phyloP scores from a whole-genome alignment of 2,888 invertebrate species.

The Cerastoderma edule region DNA sequence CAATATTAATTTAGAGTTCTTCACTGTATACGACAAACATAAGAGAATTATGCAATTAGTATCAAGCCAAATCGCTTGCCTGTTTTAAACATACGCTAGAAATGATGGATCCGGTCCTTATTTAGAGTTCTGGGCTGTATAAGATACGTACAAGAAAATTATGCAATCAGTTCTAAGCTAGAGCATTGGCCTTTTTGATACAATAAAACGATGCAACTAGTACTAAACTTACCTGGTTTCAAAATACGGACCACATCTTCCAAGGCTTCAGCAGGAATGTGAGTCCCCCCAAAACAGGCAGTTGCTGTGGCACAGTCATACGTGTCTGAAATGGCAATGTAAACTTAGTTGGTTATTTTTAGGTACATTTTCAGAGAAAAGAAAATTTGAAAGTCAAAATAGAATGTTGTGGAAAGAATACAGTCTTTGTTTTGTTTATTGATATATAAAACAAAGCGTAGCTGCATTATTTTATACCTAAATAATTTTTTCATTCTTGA shows the following conservation, averaged over 20 bases:
- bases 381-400: background rate
- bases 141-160: too few species aligned
- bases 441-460: background rate
- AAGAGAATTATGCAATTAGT: too few species aligned
- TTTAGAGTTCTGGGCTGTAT: too few species aligned
- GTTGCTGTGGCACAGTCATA: background rate
- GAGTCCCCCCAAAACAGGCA: background rate
- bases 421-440: background rate
- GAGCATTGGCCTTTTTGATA: too few species aligned
- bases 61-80: too few species aligned
- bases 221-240: background rate
- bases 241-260: background rate
- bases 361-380: background rate
- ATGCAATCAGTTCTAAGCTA: too few species aligned
- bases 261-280: background rate
- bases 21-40: too few species aligned
- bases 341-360: background rate
- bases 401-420: background rate
- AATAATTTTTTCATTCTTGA: background rate
- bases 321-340: background rate
- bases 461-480: background rate
- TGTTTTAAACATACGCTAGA: too few species aligned
- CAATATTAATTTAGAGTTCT: too few species aligned
- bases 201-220: too few species aligned
- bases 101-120: too few species aligned